Base-by-base conservation (phyloP, 1,140 invertebrate genomes). In the Atta cephalotes region DNA sequence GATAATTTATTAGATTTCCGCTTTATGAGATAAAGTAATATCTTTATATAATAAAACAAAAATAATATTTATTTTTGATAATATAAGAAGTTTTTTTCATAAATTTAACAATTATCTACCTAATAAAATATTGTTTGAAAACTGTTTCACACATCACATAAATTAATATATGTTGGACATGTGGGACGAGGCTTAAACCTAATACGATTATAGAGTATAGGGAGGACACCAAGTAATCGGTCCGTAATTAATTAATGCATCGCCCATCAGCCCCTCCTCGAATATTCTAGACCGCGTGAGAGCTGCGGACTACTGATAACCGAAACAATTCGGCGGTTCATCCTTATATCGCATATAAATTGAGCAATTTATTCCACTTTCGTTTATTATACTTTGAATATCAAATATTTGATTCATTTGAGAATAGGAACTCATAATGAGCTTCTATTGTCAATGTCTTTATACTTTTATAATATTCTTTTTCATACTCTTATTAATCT, bases 281-380 rank as follows among this genome's bases (percentile, higher is more conserved):
- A 85, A 91, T 90, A 90, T 91, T 82, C 76, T 60, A 56, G 72
- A 87, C 16, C 58, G 58, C 78, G 63, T 62, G 70, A 87, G 63
- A 86, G 85, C 90, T 92, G 91, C 89, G 80, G 76, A 88, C 87
- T 72, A 51, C 88, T 87, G 91, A 92, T 92, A 92, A 92, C 90
- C 90, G 70, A 90, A 92, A 89, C 89, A 86, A 92, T 85, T 90
- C 74, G 71, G 53, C 74, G n/a, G 18, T 25, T 77, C 39, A 66
- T 51, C 62, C 71, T 85, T 90, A 78, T 88, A 66, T 79, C 49
- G 28, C 56, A 21, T 51, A 60, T 62, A 49, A 76, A 31, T 66
- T 25, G 28, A 66, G 63, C 39, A 35, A 76, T 71, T 65, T 51
- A 62, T 85, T 70, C 21, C 39, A 49, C 45, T 71, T 51, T 12